Percentiles rank a stretch among this genome's conserved stretches.
phyloP scores from a whole-genome alignment of 2,888 invertebrate species.

The Rotaria macrura region DNA sequence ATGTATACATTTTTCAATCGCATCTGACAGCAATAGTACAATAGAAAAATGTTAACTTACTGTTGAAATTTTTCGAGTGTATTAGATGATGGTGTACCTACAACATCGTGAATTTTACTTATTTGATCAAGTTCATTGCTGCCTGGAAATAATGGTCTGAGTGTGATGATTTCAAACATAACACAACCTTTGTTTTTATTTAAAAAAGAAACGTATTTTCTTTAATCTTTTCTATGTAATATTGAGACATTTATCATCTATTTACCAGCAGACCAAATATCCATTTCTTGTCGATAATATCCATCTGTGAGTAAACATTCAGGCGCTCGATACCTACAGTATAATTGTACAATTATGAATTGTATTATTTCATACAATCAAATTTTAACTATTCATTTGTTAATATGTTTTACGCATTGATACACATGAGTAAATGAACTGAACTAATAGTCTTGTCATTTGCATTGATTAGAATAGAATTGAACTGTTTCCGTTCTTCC shows the following conservation, averaged over 20 bases:
- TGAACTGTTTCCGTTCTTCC: no score
- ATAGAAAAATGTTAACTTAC: constrained; percentile 37
- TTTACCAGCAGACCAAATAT: constrained; percentile 57
- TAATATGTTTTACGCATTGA: no score
- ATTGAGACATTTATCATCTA: not conserved
- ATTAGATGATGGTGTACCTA: constrained; percentile 54
- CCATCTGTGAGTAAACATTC: constrained; percentile 62
- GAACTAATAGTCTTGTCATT: no score
- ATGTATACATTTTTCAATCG: no score
- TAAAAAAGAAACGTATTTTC: no score
- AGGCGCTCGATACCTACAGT: constrained; percentile 59
- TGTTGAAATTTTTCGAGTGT: constrained; percentile 47
- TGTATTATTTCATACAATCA: not conserved
- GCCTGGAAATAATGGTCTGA: constrained; percentile 63
- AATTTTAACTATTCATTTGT: no score
- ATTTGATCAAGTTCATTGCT: constrained; percentile 63
- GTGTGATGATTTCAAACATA: constrained; percentile 61
- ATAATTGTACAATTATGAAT: no score
- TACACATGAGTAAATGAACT: no score
- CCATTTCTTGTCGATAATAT: constrained; percentile 62
- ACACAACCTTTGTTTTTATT: constrained; percentile 60
- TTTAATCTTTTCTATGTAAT: no score
- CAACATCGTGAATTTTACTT: constrained; percentile 59
- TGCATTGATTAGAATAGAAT: no score
- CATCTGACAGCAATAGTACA: no score